Base-by-base conservation (phyloP, 2,888 invertebrate species). In the Idaea dimidiata region DNA sequence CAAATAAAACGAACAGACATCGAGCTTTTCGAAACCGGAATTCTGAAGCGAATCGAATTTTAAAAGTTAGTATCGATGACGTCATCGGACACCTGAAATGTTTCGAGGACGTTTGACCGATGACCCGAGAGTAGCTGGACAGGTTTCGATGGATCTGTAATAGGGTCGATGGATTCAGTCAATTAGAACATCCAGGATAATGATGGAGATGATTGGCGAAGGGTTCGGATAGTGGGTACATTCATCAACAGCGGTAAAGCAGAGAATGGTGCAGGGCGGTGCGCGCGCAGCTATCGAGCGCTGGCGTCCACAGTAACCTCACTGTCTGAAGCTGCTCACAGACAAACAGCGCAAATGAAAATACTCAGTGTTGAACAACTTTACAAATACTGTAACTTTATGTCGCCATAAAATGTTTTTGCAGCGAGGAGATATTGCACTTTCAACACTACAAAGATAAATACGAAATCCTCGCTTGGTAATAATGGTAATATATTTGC, bases 271-370 rank as follows among this genome's bases (percentile, higher is more conserved):
- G 56, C 56, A 56, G 17, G 65, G 74, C 68, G 75, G 63, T 87
- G 88, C 87, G 88, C 88, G 88, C 88, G 88, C 88, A 86, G 69
- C 66, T 88, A 88, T 88, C 83, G 88, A 87, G 78, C 86, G 85
- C 72, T 63, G 75, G 1, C 66, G 66, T 68, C 70, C 60, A 65
- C 67, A 63, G 75, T 10, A 7, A 72, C 73, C 68, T 71, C 60
- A 55, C 66, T 61, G 63, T 59, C 68, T 65, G 66, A 65, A 66
- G 63, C 66, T 60, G 66, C 66, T 63, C 55, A 32, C 62, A 60
- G 60, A 61, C 67, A 66, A 62, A 58, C 61, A 66, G 60, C 24
- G 63, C 62, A 64, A 68, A 64, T 64, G 62, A 65, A 67, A 64
- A 67, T 65, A 69, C 63, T 60, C 62, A 62, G 61, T 60, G 57